Percentiles rank a stretch among this genome's conserved stretches.
Evolutionary conservation across 2,888 invertebrate species (phyloP).

Genomic region (Philonicus albiceps): DNA sequence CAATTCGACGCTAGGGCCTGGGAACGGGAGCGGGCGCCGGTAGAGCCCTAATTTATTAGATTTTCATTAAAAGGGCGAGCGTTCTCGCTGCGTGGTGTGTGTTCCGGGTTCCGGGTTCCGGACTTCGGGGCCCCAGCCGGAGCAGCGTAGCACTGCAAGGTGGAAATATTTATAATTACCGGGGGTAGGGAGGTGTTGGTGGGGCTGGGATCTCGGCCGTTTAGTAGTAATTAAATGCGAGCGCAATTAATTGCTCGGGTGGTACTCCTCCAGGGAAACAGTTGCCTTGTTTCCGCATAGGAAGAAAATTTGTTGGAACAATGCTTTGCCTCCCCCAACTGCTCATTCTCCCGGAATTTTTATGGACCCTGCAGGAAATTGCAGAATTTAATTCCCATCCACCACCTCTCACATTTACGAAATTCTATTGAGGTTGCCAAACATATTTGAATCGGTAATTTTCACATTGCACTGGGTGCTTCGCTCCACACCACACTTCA

Average conservation of each 20-base stretch:
- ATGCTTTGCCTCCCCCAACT: background rate
- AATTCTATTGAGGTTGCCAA: conserved; percentile 6
- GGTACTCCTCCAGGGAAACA: background rate
- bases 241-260: conserved; percentile 26
- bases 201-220: background rate
- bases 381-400: conserved; percentile 18
- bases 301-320: conserved; percentile 16
- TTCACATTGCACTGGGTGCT: background rate
- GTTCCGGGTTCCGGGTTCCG: background rate
- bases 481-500: background rate
- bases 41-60: conserved; percentile 17
- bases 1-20: background rate
- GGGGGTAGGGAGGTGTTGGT: background rate
- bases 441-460: background rate
- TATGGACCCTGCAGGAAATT: conserved; percentile 17
- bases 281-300: background rate
- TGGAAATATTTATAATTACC: conserved; percentile 7
- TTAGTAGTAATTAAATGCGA: conserved; percentile 37
- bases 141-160: background rate
- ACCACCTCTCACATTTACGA: background rate
- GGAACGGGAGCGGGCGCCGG: background rate
- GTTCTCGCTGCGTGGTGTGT: background rate
- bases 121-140: background rate
- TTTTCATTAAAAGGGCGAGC: conserved; percentile 18
- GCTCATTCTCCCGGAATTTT: background rate